Evolutionary conservation across 2,888 invertebrate genomes (phyloP).

Genomic region (Teinopalpus imperialis): DNA sequence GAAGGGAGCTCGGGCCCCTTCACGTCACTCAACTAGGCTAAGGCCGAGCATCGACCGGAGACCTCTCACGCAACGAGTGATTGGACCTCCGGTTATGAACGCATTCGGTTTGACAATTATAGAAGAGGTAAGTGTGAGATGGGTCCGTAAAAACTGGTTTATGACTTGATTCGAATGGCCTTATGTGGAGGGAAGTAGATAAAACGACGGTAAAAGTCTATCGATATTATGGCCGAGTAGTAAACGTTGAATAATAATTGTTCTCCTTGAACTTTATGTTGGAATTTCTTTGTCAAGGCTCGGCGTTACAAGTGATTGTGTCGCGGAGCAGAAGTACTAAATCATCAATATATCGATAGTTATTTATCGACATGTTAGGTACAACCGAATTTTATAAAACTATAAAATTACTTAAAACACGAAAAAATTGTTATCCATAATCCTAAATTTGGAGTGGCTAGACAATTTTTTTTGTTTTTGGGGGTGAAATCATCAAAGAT

Average conservation of each 20-base stretch:
- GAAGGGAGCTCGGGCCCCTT: constrained; percentile 50
- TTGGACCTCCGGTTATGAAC: constrained; percentile 3
- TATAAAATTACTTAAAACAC: too few relatives aligned
- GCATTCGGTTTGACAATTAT: not conserved
- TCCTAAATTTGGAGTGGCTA: too few relatives aligned
- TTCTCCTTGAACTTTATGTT: constrained; percentile 19
- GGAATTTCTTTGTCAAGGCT: constrained; percentile 24
- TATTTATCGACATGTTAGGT: too few relatives aligned
- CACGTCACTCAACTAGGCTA: constrained; percentile 78
- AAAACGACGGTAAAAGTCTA: not conserved
- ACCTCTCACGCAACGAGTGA: constrained; percentile 8
- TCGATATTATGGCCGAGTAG: not conserved
- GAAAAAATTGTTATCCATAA: too few relatives aligned
- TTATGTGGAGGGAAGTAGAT: not conserved
- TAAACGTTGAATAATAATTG: constrained; percentile 12
- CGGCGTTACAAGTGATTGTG: constrained; percentile 11
- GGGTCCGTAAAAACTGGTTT: not conserved
- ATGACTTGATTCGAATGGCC: not conserved
- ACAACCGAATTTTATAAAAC: too few relatives aligned
- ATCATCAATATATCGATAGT: too few relatives aligned
- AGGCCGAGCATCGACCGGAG: constrained; percentile 71
- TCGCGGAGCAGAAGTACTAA: not conserved
- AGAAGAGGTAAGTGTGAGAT: not conserved
- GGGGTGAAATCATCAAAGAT: too few relatives aligned
- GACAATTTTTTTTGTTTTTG: too few relatives aligned